Conservation (phyloP, 2,113 vertebrate genomes). For the Cathartes aura region DNA sequence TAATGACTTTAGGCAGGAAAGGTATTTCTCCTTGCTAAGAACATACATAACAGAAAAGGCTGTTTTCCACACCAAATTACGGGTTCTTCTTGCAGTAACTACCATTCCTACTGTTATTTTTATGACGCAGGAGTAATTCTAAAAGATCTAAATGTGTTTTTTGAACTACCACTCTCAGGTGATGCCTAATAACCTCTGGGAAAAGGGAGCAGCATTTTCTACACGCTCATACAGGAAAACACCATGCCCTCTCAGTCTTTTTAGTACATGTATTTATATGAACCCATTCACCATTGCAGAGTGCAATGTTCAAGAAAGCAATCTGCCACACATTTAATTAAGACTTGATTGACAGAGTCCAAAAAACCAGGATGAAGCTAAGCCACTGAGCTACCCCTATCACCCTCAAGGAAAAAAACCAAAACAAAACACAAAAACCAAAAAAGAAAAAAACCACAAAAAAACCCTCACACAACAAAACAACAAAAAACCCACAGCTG, state of each 20-base stretch:
- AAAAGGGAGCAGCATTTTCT: neutral
- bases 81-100: neutral
- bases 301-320: neutral
- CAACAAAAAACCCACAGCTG: rapidly evolving
- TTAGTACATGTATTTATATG: neutral
- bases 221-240: neutral
- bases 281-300: neutral
- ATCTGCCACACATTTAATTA: neutral
- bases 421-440: no score
- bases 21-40: neutral
- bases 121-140: neutral
- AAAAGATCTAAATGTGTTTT: neutral
- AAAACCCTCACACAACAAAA: neutral
- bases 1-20: neutral
- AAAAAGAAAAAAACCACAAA: neutral
- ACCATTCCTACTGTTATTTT: neutral
- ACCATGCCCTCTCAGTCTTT: neutral
- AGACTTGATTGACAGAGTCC: neutral
- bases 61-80: neutral
- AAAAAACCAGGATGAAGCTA: neutral
- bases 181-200: neutral
- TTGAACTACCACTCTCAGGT: neutral
- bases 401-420: neutral
- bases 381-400: neutral
- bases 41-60: neutral